Conservation (phyloP, 2,113 vertebrate genomes). For the Otocyon megalotis region DNA sequence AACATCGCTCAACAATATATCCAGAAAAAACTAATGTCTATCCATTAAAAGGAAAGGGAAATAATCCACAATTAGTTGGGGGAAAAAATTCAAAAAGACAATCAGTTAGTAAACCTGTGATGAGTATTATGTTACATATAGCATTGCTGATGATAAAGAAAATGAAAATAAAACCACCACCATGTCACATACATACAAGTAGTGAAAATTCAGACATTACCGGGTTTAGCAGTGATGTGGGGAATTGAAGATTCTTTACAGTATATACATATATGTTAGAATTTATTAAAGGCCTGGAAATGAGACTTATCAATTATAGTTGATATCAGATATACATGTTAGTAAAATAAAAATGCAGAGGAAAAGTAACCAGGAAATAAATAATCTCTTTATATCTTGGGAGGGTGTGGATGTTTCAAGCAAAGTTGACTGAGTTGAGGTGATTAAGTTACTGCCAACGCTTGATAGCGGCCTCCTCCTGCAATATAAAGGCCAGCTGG, state of each 20-base stretch:
- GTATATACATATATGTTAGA: background rate
- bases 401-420: background rate
- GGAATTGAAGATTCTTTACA: background rate
- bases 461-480: background rate
- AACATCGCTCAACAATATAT: background rate
- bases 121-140: background rate
- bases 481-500: background rate
- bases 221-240: background rate
- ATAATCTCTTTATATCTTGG: background rate
- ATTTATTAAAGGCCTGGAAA: background rate
- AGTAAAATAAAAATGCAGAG: background rate
- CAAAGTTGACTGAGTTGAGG: accelerated
- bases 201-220: background rate
- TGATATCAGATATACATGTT: background rate
- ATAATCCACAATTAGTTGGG: background rate
- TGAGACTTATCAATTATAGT: background rate
- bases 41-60: background rate
- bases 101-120: background rate
- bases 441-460: background rate
- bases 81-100: background rate
- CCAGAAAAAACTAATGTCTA: background rate
- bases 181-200: background rate
- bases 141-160: background rate
- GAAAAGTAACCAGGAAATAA: background rate
- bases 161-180: background rate